A percentile compares a stretch with the other conserved stretches of the same genome.
These are phyloP conservation scores for Stigmatopora argus DNA, from an alignment of 2,113 vertebrate species.

Conservation along the genomic window DNA sequence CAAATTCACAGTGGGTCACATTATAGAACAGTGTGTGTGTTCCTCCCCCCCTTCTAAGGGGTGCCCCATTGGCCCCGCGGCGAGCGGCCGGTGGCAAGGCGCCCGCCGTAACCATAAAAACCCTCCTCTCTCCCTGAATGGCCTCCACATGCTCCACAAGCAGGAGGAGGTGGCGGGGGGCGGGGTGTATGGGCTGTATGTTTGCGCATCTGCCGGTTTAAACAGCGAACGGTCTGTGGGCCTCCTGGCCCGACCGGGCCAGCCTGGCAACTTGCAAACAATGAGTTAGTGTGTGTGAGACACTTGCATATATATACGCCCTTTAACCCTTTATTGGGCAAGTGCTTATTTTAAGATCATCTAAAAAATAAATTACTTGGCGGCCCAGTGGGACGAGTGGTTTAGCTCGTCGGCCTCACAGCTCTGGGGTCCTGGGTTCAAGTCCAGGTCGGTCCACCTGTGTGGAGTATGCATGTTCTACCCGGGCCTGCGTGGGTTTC, in stretches of 20 bases:
- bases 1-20: not conserved
- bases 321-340: not conserved
- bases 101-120: slow-evolving; percentile 42
- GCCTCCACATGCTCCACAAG: slow-evolving; percentile 41
- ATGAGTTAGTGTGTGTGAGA: slow-evolving; percentile 21
- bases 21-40: slow-evolving; percentile 14
- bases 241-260: slow-evolving; percentile 13
- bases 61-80: slow-evolving; percentile 22
- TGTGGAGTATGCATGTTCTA: too few species aligned
- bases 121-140: slow-evolving; percentile 41
- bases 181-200: not conserved
- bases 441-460: too few species aligned
- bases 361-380: too few species aligned
- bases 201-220: slow-evolving; percentile 44
- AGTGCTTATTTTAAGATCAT: too few species aligned
- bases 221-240: slow-evolving; percentile 19
- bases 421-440: too few species aligned
- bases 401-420: too few species aligned
- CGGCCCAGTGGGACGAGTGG: too few species aligned
- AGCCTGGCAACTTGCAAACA: slow-evolving; percentile 16
- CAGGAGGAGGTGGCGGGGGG: not conserved
- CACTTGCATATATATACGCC: slow-evolving; percentile 3
- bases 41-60: slow-evolving; percentile 5
- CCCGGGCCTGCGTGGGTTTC: too few species aligned
- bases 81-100: slow-evolving; percentile 26